Evolutionary conservation across 2,113 vertebrate genomes (phyloP), one percentile per base, ranked within the genome.

Genomic region (Ammospiza caudacuta): DNA sequence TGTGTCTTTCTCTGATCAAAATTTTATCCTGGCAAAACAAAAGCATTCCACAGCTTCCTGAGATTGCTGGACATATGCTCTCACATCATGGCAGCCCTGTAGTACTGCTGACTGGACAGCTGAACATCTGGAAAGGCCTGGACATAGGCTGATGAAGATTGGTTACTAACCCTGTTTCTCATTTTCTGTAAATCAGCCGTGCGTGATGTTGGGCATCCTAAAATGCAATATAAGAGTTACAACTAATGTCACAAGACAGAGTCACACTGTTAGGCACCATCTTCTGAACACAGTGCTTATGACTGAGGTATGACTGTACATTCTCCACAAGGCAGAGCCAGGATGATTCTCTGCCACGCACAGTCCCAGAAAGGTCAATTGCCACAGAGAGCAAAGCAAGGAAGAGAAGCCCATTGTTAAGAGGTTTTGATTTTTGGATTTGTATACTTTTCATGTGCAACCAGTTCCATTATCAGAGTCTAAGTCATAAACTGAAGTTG

Each of bases 71-170:
- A 51, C 94, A 93, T 73, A 88, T 35, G 79, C 67, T 70, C 25
- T 81, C 43, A 86, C 4, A 0, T 74, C 85, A 74, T 2, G 59
- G 83, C 79, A 92, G 85, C 76, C 91, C 67, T 68, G 70, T 31
- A 54, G 62, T 31, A 57, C 8, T 88, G 70, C 92, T 94, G 88
- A 92, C 79, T 83, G 85, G 81, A 72, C 91, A 76, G 58, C n/a
- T 49, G 74, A 97, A 95, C 88, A 94, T 83, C 92, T 94, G 96
- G 83, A 83, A 86, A 43, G 67, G 83, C 55, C 85, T 73, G 59
- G 90, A 76, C 51, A 44, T 29, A 27, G 1, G 6, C 54, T 41
- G 67, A 92, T 37, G 59, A 92, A 88, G 67, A 68, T 1, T 52
- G 37, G 46, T 68, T 79, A 70, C 83, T 89, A 78, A 89, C 52